These are phyloP conservation scores for Dryocosmus kuriphilus DNA, from an alignment of 2,888 invertebrate species.

Conservation along the genomic window DNA sequence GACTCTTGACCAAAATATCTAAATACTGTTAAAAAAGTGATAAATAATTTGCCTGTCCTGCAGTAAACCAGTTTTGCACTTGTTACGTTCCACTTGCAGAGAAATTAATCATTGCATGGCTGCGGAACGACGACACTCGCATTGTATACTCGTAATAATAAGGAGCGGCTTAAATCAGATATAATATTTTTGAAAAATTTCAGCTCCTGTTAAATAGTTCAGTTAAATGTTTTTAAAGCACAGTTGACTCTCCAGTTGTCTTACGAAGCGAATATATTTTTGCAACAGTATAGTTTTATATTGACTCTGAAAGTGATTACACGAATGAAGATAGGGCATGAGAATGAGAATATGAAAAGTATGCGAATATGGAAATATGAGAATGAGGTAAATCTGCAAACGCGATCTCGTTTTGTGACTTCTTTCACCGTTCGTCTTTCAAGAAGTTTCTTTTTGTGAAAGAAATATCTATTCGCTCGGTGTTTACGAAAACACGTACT, in stretches of 20 bases:
- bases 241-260: not conserved
- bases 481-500: not conserved
- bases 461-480: not conserved
- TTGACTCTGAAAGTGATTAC: constrained; percentile 2
- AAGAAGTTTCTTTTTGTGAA: constrained; percentile 1
- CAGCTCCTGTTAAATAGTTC: not conserved
- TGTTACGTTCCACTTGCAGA: not conserved
- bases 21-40: not conserved
- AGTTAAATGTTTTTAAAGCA: not conserved
- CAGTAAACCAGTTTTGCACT: not conserved
- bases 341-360: constrained; percentile 35
- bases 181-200: not conserved
- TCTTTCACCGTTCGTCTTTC: constrained; percentile 7
- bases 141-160: no score
- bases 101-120: not conserved
- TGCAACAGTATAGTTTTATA: not conserved
- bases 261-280: not conserved
- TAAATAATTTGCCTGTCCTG: not conserved
- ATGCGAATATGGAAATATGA: constrained; percentile 19
- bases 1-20: no score
- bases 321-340: constrained; percentile 17
- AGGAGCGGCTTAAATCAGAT: not conserved
- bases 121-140: not conserved
- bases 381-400: constrained; percentile 18
- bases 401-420: constrained; percentile 32